Evolutionary conservation across 2,113 vertebrate genomes (phyloP), one percentile per base, ranked within the genome.

Genomic region (Phrynosoma blainvillii): DNA sequence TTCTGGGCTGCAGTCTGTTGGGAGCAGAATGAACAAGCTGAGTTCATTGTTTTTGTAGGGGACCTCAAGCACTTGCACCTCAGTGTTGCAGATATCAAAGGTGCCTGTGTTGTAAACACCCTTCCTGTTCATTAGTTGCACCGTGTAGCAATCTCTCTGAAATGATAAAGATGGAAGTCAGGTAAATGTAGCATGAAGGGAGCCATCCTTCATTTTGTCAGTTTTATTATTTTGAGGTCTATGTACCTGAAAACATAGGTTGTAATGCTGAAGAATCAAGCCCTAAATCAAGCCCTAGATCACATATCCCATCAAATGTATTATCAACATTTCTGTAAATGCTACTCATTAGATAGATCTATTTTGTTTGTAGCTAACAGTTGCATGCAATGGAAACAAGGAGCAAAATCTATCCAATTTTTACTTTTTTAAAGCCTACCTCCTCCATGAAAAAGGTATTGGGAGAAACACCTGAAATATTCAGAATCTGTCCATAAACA

Each of bases 21-120:
- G 98, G 11, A 98, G 97, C 88, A 98, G 93, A 91, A 98, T 95
- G 70, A 98, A 88, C 97, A 98, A 98, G 92, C 97, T 98, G 2
- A 99, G 94, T 18, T 97, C 96, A 23, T 95, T 95, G 71, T 93
- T 74, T 12, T 88, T 91, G 75, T 98, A 99, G 0, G 97, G 98
- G 65, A 99, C 93, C 93, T 98, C 98, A 32, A 99, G 90, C 59
- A 98, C 87, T 94, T 97, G 96, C 70, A 96, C 96, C 32, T 89
- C 90, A 90, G 0, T 78, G 10, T 2, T 97, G 95, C n/a, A 93
- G n/a, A 76, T 30, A 1, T 78, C 25, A 68, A 98, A 88, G 70
- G 80, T 59, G 23, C 90, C 84, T 82, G 97, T 10, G 42, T 93
- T 94, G 90, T 97, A 98, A 56, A 76, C 85, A 18, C 93, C 93